Evolutionary conservation across 2,888 invertebrate genomes (phyloP), one percentile per base, ranked within the genome.

Genomic region (Idaea dimidiata): DNA sequence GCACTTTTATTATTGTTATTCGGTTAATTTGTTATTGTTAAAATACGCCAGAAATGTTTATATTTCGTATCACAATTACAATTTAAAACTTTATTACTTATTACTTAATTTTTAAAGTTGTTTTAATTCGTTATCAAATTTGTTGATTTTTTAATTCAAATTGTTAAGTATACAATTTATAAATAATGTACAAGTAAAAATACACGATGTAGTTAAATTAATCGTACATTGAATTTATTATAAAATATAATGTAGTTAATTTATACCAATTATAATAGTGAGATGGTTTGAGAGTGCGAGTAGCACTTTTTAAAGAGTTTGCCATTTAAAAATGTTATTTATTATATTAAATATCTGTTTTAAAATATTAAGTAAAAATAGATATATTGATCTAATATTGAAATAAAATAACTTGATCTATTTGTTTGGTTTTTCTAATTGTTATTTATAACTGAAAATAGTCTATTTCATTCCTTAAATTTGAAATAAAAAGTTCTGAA

Each of bases 291-390:
- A 76, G 79, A 67, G 79, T 77, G 80, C 75, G 84, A 80, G 84
- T 86, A 82, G 86, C 87, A 88, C 87, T 83, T 62, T 64, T 69
- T 59, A n/a, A 57, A 17, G 33, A 65, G 58, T 60, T 67, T 68
- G 64, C 60, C 65, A 65, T 55, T 43, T 60, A 24, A 6, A 53
- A 64, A 32, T 61, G 62, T 62, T 63, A 62, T 63, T 1, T 58
- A 63, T 62, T 63, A 62, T 56, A 56, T 56, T 6, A 17, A 14
- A 8, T 14, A 6, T 8, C 43, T 43, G 10, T 43, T 43, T 32
- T 43, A 43, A 43, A 43, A 43, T 43, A 43, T 43, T 43, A 10
- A 10, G 43, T 7, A 43, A 43, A 43, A 43, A 14, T 43, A 8
- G 24, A 24, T 24, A 24, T 5, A 3, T 43, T n/a, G n/a, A n/a